phyloP scores from a whole-genome alignment of 2,888 invertebrate genomes.

The Poecilobothrus nobilitatus region DNA sequence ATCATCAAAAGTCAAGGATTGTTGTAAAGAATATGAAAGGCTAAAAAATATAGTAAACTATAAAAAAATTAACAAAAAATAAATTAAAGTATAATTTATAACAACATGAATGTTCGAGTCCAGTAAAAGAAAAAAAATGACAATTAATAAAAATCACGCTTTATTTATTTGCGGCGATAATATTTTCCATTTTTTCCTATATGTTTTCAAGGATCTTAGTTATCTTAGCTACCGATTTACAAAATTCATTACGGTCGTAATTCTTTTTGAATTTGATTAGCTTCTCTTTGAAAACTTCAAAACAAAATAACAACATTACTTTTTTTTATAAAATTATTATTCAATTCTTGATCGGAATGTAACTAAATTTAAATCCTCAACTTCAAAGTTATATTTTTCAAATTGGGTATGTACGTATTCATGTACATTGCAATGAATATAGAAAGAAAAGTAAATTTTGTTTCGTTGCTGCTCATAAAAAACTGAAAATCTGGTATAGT shows the following conservation, averaged over 20 bases:
- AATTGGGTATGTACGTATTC: too few species aligned
- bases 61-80: too few species aligned
- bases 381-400: too few species aligned
- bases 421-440: background rate
- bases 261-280: background rate
- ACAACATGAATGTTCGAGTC: background rate
- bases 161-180: background rate
- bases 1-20: background rate
- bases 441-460: background rate
- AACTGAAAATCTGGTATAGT: slow-evolving; percentile 7
- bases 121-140: background rate
- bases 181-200: background rate
- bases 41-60: background rate
- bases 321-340: background rate
- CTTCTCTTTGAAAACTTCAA: background rate
- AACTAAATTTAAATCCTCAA: too few species aligned
- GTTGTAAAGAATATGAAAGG: background rate
- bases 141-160: background rate
- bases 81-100: background rate
- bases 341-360: too few species aligned
- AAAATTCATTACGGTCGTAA: slow-evolving; percentile 1
- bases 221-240: background rate
- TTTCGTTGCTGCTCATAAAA: background rate
- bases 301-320: background rate
- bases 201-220: background rate